These are phyloP conservation scores for Lissonota sp. DNA, from an alignment of 2,888 invertebrate species.

Conservation along the genomic window DNA sequence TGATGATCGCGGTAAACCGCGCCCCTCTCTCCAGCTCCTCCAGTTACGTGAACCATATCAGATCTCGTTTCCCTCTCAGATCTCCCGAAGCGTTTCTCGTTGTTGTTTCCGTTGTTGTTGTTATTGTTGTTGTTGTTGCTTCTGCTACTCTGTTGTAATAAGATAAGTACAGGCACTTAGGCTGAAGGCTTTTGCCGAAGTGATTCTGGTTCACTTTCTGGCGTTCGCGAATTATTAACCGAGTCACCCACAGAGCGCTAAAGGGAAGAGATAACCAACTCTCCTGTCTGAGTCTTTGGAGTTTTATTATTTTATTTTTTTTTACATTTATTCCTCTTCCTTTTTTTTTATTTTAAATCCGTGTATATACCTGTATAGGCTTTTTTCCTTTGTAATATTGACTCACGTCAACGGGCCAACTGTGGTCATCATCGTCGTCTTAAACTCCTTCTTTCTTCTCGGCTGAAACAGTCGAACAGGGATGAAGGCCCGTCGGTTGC, in stretches of 20 bases:
- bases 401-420: slow-evolving; percentile 39
- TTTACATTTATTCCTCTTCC: slow-evolving; percentile 17
- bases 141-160: slow-evolving; percentile 48
- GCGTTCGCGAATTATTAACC: slow-evolving; percentile 53
- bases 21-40: slow-evolving; percentile 10
- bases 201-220: slow-evolving; percentile 43
- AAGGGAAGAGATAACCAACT: slow-evolving; percentile 16
- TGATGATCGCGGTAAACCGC: slow-evolving; percentile 45
- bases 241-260: slow-evolving; percentile 52
- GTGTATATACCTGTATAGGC: background rate
- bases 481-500: slow-evolving; percentile 36
- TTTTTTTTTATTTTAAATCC: slow-evolving; percentile 1
- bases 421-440: slow-evolving; percentile 24
- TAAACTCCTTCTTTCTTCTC: slow-evolving; percentile 1
- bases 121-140: background rate
- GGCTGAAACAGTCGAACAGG: background rate
- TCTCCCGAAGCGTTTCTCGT: slow-evolving; percentile 10
- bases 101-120: slow-evolving; percentile 37
- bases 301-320: slow-evolving; percentile 10
- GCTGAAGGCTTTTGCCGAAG: slow-evolving; percentile 30
- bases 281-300: slow-evolving; percentile 11
- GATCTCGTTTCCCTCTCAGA: background rate
- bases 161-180: slow-evolving; percentile 57
- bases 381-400: slow-evolving; percentile 16
- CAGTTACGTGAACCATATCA: slow-evolving; percentile 49